phyloP scores from a whole-genome alignment of 2,888 invertebrate genomes.

The Plebejus argus region DNA sequence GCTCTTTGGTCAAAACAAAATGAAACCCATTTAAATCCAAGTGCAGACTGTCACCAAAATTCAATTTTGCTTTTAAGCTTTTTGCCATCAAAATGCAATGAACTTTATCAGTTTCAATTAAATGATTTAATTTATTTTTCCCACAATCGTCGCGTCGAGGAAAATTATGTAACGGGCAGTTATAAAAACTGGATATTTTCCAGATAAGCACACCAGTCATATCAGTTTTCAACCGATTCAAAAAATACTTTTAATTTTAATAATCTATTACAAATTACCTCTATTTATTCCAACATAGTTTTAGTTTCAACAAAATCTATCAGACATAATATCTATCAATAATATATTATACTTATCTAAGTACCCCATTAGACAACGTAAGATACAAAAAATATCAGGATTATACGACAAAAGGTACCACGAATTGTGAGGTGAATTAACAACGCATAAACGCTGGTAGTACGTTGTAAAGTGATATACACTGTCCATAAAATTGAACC shows the following conservation, averaged over 20 bases:
- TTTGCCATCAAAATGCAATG: conserved; percentile 17
- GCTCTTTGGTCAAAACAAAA: conserved; percentile 14
- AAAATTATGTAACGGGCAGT: background rate
- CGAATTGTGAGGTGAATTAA: conserved; percentile 9
- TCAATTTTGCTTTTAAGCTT: conserved; percentile 23
- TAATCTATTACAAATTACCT: no score
- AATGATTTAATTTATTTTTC: conserved; percentile 21
- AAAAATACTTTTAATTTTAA: background rate
- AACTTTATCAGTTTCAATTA: conserved; percentile 28
- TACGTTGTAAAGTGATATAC: conserved; percentile 25
- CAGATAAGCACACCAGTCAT: background rate
- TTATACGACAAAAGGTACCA: background rate
- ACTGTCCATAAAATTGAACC: conserved; percentile 28
- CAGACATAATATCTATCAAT: no score
- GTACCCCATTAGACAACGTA: background rate
- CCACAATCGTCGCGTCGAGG: background rate
- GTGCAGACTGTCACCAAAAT: conserved; percentile 23
- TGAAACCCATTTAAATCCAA: conserved; percentile 15
- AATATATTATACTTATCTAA: no score
- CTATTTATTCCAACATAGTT: no score
- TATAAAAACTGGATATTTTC: background rate
- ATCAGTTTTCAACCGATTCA: background rate
- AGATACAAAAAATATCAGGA: background rate
- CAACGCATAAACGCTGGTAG: conserved; percentile 23
- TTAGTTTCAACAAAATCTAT: no score